Evolutionary conservation across 2,888 invertebrate species (phyloP), one percentile per base, ranked within the genome.

Genomic region (Cephus runcator): DNA sequence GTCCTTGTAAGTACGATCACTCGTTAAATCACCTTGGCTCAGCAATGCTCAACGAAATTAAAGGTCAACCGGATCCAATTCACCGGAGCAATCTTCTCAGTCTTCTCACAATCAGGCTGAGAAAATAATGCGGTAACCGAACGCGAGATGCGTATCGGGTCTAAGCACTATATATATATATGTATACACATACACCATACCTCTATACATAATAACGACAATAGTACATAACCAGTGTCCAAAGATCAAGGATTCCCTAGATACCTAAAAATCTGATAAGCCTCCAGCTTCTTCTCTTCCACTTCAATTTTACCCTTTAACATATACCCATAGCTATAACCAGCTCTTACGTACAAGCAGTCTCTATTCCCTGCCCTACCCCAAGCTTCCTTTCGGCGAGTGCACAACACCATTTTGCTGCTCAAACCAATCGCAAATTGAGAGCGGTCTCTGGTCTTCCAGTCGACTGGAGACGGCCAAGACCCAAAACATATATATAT

Each of bases 11-110:
- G 3, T 74, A 30, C 35, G 34, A 74, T 35, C 74, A 36, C 74
- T 74, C 74, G 36, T 35, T 75, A 73, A 74, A 81, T 77, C 78
- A 73, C 79, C 74, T 79, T 77, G 78, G 80, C 80, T 79, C 56
- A 56, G 80, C 81, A 84, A 75, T 78, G 77, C 79, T 77, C 76
- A 68, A 69, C 79, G 74, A 83, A 85, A 85, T 85, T 83, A 84
- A 85, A 82, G 82, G 81, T 82, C 80, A 68, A 79, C 81, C 81
- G 81, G 80, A 82, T 83, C 82, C 83, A 84, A 86, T 85, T 82
- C 81, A 78, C 80, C 83, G 83, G 81, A 85, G 81, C 81, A 83
- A 84, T 82, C 79, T 78, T 80, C 81, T 81, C 79, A 81, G 81
- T 83, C 83, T 82, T 83, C 81, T 82, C 80, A 80, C 31, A 31